Base-by-base conservation (phyloP, 2,797 vertebrate species). In the Luscinia luscinia region DNA sequence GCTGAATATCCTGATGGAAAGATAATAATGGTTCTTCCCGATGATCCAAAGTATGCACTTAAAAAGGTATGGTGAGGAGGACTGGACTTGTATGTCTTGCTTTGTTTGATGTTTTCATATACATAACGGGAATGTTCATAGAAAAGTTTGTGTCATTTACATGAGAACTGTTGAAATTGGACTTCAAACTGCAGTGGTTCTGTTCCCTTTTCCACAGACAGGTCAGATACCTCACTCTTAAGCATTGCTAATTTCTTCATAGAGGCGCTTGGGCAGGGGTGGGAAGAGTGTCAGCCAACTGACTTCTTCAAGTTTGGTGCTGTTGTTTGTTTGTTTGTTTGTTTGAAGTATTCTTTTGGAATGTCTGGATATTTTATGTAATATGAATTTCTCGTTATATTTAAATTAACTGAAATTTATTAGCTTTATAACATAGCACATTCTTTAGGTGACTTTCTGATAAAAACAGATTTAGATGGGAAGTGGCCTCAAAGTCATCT, bases 31-130 rank as follows among this genome's bases (percentile, higher is more conserved):
- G 99, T 99, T 86, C 98, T 99, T 96, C 99, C 99, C 74, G 99
- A 99, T 96, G 99, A 99, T 95, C 99, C 99, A n/a, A 99, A 99
- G 92, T 99, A 99, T 92, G 99, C 99, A 61, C 97, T 99, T 88
- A 99, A 99, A 97, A 99, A 99, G 99, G 99, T 99, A 97, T 45
- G 93, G 95, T 69, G 61, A 72, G 63, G 75, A 67, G 51, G 26
- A 70, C 28, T 38, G 20, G 24, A 12, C 36, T 62, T 40, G 9
- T 10, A 5, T 63, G 4, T n/a, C 40, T 34, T 64, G 24, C 41
- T 34, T 59, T 55, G 4, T 48, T 55, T 46, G 38, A 19, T 84
- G 20, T 34, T 91, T 89, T 57, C 13, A 4, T 59, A 2, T 20
- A 58, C 81, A 23, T 59, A 23, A 23, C 15, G 21, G 55, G 24